These are phyloP conservation scores for Phorcus lineatus DNA, from an alignment of 2,888 invertebrate species.

Conservation along the genomic window DNA sequence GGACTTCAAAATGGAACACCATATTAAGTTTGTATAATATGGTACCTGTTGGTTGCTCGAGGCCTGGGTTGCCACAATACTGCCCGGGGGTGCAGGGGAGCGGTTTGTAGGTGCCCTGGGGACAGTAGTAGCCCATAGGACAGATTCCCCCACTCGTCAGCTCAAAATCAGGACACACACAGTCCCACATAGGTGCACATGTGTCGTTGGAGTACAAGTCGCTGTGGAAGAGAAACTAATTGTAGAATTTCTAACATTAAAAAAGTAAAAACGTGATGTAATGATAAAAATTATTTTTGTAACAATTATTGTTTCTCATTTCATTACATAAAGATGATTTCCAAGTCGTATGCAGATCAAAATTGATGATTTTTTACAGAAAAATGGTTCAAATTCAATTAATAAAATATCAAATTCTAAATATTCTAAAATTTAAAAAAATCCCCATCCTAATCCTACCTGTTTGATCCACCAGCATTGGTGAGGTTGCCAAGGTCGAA, in stretches of 20 bases:
- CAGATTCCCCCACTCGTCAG: conserved; percentile 68
- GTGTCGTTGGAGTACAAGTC: conserved; percentile 68
- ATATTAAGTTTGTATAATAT: too few species aligned
- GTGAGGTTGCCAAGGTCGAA: conserved; percentile 65
- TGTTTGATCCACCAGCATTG: conserved; percentile 49
- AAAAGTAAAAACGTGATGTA: neutral
- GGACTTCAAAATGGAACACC: too few species aligned
- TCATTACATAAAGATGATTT: too few species aligned
- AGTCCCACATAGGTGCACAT: conserved; percentile 71
- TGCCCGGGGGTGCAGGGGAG: conserved; percentile 63
- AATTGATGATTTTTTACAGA: too few species aligned
- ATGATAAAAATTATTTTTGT: too few species aligned
- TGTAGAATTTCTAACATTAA: neutral
- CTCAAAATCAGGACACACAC: conserved; percentile 68
- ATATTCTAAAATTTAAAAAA: neutral
- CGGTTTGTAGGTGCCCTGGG: conserved; percentile 63
- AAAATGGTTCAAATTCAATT: too few species aligned
- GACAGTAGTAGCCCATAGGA: conserved; percentile 68
- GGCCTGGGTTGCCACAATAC: conserved; percentile 69
- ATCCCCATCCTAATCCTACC: conserved; percentile 47
- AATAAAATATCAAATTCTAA: neutral
- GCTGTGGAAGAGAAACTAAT: conserved; percentile 40
- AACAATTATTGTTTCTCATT: too few species aligned
- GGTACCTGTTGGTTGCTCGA: conserved; percentile 66
- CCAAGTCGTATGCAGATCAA: too few species aligned